Percentiles rank a stretch among this genome's conserved stretches.
Evolutionary conservation across 2,888 invertebrate genomes (phyloP).

Genomic region (Pandemis heparana): DNA sequence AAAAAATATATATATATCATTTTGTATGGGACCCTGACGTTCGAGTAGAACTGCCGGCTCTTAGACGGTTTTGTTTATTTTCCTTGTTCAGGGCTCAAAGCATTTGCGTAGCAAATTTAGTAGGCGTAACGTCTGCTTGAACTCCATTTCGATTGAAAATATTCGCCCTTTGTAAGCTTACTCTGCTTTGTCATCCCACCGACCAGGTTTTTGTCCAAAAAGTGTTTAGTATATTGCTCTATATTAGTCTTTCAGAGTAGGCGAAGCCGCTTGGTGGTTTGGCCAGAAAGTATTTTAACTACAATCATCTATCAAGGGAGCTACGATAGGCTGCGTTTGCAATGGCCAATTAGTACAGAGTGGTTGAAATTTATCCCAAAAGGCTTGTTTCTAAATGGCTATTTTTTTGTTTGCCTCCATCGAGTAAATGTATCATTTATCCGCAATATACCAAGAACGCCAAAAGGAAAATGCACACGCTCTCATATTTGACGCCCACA

Average conservation of each 20-base stretch:
- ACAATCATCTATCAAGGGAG: neutral
- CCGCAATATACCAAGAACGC: neutral
- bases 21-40: neutral
- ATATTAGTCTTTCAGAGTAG: neutral
- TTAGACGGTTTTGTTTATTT: slow-evolving; percentile 9
- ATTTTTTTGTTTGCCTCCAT: neutral
- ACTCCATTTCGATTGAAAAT: neutral
- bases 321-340: slow-evolving; percentile 10
- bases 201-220: neutral
- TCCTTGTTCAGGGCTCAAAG: slow-evolving; percentile 6
- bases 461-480: neutral
- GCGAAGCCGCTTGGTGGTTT: neutral
- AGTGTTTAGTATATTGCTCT: neutral
- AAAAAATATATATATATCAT: neutral
- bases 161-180: neutral
- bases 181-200: too few relatives aligned
- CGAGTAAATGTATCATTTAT: neutral
- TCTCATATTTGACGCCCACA: neutral
- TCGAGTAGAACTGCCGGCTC: neutral
- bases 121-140: neutral
- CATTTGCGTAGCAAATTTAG: slow-evolving; percentile 9
- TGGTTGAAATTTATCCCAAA: slow-evolving; percentile 17
- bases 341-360: slow-evolving; percentile 11
- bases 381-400: neutral
- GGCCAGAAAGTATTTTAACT: slow-evolving; percentile 1